Percentiles rank a stretch among this genome's conserved stretches.
Evolutionary conservation across 2,888 invertebrate genomes (phyloP).

Genomic region (Macroteleia sp.): DNA sequence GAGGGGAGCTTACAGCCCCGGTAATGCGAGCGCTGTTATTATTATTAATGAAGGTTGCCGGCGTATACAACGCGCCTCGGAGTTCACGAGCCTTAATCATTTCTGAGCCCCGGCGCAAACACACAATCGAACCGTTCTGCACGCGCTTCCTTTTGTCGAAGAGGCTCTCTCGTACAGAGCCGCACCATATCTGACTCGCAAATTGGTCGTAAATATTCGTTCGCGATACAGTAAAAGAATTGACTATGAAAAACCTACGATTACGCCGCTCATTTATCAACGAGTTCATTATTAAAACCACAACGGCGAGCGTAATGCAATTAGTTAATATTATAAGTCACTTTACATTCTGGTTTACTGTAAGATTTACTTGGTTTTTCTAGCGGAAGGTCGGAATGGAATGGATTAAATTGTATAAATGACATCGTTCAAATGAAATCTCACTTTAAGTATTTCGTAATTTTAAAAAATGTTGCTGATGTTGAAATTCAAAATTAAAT

Average conservation of each 20-base stretch:
- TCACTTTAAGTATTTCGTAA: too few species aligned
- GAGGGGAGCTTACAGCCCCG: slow-evolving; percentile 10
- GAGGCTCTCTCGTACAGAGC: slow-evolving; percentile 71
- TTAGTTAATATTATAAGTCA: slow-evolving; percentile 20
- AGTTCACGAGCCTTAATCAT: slow-evolving; percentile 57
- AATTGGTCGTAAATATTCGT: slow-evolving; percentile 73
- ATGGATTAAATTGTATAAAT: too few species aligned
- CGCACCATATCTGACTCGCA: slow-evolving; percentile 70
- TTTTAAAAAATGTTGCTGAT: too few species aligned
- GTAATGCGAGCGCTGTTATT: slow-evolving; percentile 50
- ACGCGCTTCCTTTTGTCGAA: slow-evolving; percentile 73
- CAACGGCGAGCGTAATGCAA: slow-evolving; percentile 13
- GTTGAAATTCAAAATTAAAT: too few species aligned
- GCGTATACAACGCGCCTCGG: slow-evolving; percentile 39
- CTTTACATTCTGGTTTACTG: background rate
- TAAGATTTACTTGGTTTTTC: too few species aligned
- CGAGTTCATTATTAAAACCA: slow-evolving; percentile 32
- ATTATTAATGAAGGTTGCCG: slow-evolving; percentile 61
- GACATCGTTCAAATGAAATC: too few species aligned
- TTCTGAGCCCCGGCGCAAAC: slow-evolving; percentile 67
- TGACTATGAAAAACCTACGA: slow-evolving; percentile 50
- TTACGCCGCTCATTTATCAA: slow-evolving; percentile 46
- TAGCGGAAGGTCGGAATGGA: too few species aligned
- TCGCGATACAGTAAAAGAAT: slow-evolving; percentile 43
- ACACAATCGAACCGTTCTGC: slow-evolving; percentile 62